Percentiles rank a stretch among this genome's conserved stretches.
Conservation (phyloP, 37 sponge, comb jelly and placozoan genomes). For the Oscarella lobularis region DNA sequence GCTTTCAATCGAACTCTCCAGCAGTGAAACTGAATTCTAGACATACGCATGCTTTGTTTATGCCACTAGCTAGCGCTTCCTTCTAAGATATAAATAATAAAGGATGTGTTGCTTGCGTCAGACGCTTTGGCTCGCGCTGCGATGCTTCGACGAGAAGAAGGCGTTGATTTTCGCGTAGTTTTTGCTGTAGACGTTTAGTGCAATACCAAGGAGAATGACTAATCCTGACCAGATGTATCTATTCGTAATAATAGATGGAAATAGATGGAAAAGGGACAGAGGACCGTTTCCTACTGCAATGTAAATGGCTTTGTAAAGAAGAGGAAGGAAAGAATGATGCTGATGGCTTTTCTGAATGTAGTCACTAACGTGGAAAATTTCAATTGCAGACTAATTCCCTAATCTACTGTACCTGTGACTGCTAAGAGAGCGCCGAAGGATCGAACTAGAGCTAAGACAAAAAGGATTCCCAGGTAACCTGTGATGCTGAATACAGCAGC, state of each 20-base stretch:
- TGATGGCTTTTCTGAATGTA: constrained; percentile 59
- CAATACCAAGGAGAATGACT: constrained; percentile 36
- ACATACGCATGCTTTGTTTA: neutral
- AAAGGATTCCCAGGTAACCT: constrained; percentile 69
- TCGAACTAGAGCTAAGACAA: constrained; percentile 46
- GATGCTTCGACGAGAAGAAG: too few relatives aligned
- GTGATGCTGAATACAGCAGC: constrained; percentile 42
- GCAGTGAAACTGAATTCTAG: neutral
- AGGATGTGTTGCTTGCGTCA: too few relatives aligned
- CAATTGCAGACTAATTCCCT: too few relatives aligned
- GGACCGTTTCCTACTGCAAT: constrained; percentile 56
- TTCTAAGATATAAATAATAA: too few relatives aligned
- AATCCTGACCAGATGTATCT: constrained; percentile 60
- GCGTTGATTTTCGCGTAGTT: constrained; percentile 10
- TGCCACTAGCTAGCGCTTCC: too few relatives aligned
- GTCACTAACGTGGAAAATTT: constrained; percentile 43
- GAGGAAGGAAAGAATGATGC: constrained; percentile 60
- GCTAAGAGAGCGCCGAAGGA: constrained; percentile 55
- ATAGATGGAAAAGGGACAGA: neutral
- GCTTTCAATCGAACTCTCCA: constrained; percentile 72
- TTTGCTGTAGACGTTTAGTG: constrained; percentile 46
- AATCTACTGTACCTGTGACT: constrained; percentile 40
- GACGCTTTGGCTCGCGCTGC: too few relatives aligned
- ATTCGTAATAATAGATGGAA: neutral
- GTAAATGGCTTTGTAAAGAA: constrained; percentile 82